Evolutionary conservation across 2,888 invertebrate species (phyloP).

Genomic region (Elgonia sp.): DNA sequence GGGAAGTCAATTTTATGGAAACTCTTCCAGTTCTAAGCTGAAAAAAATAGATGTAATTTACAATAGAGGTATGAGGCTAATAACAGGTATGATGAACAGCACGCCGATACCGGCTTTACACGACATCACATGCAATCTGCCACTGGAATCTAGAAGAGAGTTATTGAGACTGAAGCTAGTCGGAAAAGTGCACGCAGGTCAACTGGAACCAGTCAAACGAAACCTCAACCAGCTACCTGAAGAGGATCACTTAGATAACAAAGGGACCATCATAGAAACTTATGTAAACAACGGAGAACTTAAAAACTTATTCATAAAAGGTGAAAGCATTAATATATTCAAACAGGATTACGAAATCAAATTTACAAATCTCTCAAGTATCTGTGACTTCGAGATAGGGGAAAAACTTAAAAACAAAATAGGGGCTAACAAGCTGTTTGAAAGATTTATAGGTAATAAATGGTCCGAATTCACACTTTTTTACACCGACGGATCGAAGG

Average conservation of each 20-base stretch:
- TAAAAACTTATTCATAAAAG: background rate
- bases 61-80: background rate
- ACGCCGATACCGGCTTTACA: background rate
- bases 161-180: background rate
- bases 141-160: slow-evolving; percentile 16
- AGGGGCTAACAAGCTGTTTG: background rate
- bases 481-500: background rate
- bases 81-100: background rate
- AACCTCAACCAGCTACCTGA: background rate
- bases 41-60: background rate
- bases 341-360: background rate
- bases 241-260: too few species aligned
- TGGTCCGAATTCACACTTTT: background rate
- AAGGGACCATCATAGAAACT: background rate
- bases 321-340: background rate
- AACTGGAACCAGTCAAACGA: background rate
- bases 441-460: background rate
- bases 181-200: background rate
- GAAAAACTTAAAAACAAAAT: background rate
- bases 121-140: slow-evolving; percentile 11
- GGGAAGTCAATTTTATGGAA: background rate
- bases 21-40: background rate
- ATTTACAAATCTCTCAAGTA: background rate
- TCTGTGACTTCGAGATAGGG: background rate
- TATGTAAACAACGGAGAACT: background rate